These are phyloP conservation scores for Hirtodrosophila alboralis DNA, from an alignment of 2,888 invertebrate species.

Conservation along the genomic window DNA sequence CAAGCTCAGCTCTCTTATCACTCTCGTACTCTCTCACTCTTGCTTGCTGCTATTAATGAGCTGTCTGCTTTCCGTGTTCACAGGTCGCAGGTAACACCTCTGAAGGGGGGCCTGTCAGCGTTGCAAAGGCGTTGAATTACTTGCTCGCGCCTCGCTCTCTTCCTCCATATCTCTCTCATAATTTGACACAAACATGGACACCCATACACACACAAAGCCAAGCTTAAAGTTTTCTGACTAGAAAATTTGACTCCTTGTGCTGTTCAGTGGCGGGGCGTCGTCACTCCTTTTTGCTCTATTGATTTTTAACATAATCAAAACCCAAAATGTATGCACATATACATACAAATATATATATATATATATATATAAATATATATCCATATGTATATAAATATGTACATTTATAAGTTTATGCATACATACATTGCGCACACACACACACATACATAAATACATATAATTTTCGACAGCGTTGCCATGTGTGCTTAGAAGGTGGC, in stretches of 20 bases:
- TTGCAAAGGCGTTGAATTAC: conserved; percentile 59
- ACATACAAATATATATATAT: conserved; percentile 29
- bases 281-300: conserved; percentile 82
- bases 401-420: conserved; percentile 12
- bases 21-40: conserved; percentile 10
- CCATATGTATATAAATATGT: conserved; percentile 13
- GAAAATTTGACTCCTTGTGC: conserved; percentile 16
- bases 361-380: conserved; percentile 47
- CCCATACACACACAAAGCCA: conserved; percentile 22
- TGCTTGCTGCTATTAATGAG: conserved; percentile 57
- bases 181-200: conserved; percentile 9
- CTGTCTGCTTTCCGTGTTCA: conserved; percentile 31
- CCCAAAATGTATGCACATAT: conserved; percentile 70
- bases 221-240: conserved; percentile 43
- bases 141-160: conserved; percentile 24
- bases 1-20: conserved; percentile 32
- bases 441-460: neutral
- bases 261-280: conserved; percentile 45
- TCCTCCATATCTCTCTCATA: conserved; percentile 12
- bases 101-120: conserved; percentile 55
- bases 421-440: conserved; percentile 3
- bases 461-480: conserved; percentile 58
- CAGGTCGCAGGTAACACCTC: conserved; percentile 54
- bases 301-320: conserved; percentile 83
- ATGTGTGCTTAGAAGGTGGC: conserved; percentile 50